phyloP scores from a whole-genome alignment of 2,797 vertebrate genomes.

The Myotis daubentonii region DNA sequence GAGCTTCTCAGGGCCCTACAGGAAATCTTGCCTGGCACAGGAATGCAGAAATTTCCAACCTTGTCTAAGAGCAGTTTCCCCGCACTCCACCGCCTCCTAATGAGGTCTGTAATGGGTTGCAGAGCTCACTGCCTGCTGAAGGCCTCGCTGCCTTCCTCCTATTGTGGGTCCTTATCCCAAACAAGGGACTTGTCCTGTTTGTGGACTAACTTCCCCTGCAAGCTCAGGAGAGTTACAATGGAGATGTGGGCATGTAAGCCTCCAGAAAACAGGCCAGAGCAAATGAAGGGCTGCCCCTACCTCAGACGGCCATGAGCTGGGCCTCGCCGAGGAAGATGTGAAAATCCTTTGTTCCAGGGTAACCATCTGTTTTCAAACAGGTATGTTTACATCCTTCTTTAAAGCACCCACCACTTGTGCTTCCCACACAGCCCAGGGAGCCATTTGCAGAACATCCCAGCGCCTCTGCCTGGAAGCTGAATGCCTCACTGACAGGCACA shows the following conservation, averaged over 20 bases:
- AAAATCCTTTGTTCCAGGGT: neutral
- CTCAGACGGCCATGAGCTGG: neutral
- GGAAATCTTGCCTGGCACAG: conserved; percentile 71
- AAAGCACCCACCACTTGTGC: neutral
- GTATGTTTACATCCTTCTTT: neutral
- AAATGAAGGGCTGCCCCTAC: neutral
- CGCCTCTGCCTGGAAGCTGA: neutral
- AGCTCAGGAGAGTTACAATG: neutral
- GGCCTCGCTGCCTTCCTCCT: neutral
- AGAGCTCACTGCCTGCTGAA: neutral
- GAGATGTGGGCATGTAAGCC: neutral
- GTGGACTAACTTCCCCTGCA: neutral
- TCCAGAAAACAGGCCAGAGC: neutral
- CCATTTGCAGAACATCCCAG: neutral
- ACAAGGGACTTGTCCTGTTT: neutral
- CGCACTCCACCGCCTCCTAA: neutral
- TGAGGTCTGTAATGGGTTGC: conserved; percentile 45
- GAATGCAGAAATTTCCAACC: conserved; percentile 63
- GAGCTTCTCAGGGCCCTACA: conserved; percentile 58
- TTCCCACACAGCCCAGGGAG: neutral
- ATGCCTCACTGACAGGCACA: neutral
- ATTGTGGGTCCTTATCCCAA: neutral
- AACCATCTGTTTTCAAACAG: neutral
- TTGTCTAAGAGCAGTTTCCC: conserved; percentile 63
- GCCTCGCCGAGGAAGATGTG: neutral